Evolutionary conservation across 1,140 invertebrate genomes (phyloP).

Genomic region (Panagrolaimus sp.): DNA sequence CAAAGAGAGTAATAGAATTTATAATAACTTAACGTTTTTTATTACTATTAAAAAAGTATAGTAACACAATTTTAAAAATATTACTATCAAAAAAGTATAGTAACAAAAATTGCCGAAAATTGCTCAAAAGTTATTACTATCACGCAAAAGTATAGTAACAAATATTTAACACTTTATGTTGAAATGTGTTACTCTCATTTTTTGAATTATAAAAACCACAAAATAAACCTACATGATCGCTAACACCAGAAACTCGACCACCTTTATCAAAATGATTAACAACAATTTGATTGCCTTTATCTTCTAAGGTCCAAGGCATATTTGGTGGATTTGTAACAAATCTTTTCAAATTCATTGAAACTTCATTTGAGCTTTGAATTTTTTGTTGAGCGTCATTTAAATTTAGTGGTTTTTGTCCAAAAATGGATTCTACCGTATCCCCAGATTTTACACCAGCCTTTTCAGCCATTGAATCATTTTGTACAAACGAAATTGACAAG

Average conservation of each 20-base stretch:
- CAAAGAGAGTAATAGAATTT: no score
- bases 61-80: no score
- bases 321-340: not conserved
- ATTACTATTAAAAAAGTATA: no score
- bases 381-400: not conserved
- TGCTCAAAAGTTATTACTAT: no score
- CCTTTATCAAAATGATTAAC: constrained; percentile 5
- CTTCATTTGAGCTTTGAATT: constrained; percentile 9
- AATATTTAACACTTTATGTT: no score
- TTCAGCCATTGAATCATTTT: constrained; percentile 22
- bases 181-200: no score
- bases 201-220: not conserved
- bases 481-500: constrained; percentile 1
- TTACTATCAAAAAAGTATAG: no score
- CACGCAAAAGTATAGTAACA: no score
- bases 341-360: not conserved
- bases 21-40: no score
- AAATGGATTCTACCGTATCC: constrained; percentile 17
- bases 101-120: no score
- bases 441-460: constrained; percentile 17
- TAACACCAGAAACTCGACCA: not conserved
- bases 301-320: constrained; percentile 4
- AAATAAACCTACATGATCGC: not conserved
- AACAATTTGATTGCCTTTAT: constrained; percentile 10
- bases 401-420: not conserved